Base-by-base conservation (phyloP, 2,113 vertebrate species). In the Micronycteris hirsuta region DNA sequence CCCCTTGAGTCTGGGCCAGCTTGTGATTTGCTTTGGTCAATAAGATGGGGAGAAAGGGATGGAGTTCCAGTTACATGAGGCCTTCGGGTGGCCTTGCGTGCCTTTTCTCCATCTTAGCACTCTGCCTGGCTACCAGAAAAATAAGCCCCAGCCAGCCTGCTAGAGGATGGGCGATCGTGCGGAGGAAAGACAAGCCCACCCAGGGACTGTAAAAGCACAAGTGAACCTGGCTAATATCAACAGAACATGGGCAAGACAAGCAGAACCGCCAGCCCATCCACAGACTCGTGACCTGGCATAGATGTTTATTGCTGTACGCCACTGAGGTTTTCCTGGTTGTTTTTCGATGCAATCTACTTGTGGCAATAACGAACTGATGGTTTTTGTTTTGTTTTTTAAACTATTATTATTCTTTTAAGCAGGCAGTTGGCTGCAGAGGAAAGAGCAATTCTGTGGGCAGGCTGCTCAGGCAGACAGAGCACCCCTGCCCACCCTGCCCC, bases 11-110 rank as follows among this genome's bases (percentile, higher is more conserved):
- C 16, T 77, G 41, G n/a, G 9, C 41, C 47, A 67, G 38, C 47
- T 74, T 74, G 56, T 82, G 84, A 83, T 33, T 58, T 38, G 31
- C 41, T 91, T 76, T 82, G 33, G n/a, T 11, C 41, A 77, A 36
- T 54, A 76, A 49, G 6, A 24, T 49, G 15, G n/a, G 4, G 47
- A 52, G 14, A 41, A 63, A 83, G 77, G 47, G 56, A 81, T 2
- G 3, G 41, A 5, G 0, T 9, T 12, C 28, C 1, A 17, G n/a
- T 12, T 58, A 31, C 33, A 7, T 2, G 5, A 87, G 71, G 33
- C 31, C 65, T 65, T 33, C 22, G 13, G 0, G 19, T 33, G 4
- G 56, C 19, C n/a, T n/a, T 8, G 43, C 10, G 10, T 16, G 45
- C 19, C 78, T 85, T 73, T 54, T 77, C 28, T 61, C 49, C 12